Percentiles rank a stretch among this genome's conserved stretches.
Evolutionary conservation across 2,113 vertebrate species (phyloP).

Genomic region (Corythoichthys intestinalis): DNA sequence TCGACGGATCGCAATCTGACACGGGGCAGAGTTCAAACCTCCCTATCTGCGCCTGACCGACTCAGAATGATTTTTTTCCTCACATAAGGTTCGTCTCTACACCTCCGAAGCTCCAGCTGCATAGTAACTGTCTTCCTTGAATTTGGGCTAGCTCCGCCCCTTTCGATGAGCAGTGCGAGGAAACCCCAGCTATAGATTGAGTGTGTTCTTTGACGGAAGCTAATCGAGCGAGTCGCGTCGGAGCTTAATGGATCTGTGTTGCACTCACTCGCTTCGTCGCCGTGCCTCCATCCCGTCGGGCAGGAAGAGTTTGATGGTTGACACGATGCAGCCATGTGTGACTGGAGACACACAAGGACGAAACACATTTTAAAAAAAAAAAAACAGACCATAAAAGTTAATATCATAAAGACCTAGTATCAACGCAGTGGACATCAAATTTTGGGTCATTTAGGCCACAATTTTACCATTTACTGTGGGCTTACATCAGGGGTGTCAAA

Average conservation of each 20-base stretch:
- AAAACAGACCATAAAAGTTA: background rate
- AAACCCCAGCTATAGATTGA: background rate
- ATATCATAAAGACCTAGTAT: too few relatives aligned
- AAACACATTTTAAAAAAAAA: background rate
- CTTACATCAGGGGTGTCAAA: too few relatives aligned
- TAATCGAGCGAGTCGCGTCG: background rate
- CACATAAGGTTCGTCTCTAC: constrained; percentile 24
- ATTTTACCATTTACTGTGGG: too few relatives aligned
- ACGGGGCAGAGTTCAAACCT: constrained; percentile 39
- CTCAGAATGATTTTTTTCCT: constrained; percentile 10
- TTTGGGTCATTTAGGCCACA: too few relatives aligned
- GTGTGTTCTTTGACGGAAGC: too few relatives aligned
- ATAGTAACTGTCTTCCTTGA: constrained; percentile 20
- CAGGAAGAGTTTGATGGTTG: constrained; percentile 97
- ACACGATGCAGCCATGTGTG: constrained; percentile 99
- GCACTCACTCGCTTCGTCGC: constrained; percentile 90
- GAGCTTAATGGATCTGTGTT: background rate
- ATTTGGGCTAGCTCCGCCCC: constrained; percentile 35
- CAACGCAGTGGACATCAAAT: too few relatives aligned
- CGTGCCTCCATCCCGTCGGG: constrained; percentile 98
- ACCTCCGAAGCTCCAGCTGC: constrained; percentile 28
- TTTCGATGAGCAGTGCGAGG: constrained; percentile 1
- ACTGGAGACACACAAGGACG: constrained; percentile 76
- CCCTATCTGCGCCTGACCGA: constrained; percentile 5
- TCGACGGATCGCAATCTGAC: constrained; percentile 5